These are phyloP conservation scores for Trogon surrucura DNA, from an alignment of 2,113 vertebrate species.

Conservation along the genomic window DNA sequence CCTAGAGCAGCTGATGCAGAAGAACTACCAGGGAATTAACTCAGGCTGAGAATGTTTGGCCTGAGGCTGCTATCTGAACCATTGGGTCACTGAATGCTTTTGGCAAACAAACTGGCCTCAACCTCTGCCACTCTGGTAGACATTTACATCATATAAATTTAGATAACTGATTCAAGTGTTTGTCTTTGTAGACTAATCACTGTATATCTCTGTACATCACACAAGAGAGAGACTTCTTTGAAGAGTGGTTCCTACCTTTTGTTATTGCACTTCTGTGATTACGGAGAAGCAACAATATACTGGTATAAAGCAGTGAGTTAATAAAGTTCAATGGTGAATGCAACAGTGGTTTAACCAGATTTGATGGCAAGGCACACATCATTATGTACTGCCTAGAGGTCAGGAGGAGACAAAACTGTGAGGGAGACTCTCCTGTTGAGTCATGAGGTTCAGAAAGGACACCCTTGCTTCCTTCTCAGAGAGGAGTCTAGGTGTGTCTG, in stretches of 20 bases:
- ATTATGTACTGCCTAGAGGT: background rate
- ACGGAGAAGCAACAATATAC: background rate
- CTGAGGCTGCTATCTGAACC: background rate
- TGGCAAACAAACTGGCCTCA: constrained; percentile 20
- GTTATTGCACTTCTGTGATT: background rate
- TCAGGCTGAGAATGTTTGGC: background rate
- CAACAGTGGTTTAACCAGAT: background rate
- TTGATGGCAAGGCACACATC: no score
- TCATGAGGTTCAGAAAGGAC: background rate
- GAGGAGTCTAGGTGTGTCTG: background rate
- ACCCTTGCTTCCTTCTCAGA: background rate
- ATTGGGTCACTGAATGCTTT: background rate
- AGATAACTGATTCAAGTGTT: background rate
- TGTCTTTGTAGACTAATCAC: background rate
- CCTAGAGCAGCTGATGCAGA: background rate
- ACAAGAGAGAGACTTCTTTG: background rate
- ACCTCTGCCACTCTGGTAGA: background rate
- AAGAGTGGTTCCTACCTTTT: background rate
- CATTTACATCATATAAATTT: background rate
- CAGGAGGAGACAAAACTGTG: background rate
- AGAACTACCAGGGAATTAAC: background rate
- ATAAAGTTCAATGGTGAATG: no score
- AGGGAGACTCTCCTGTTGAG: background rate
- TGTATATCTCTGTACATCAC: background rate
- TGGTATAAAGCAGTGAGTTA: background rate